These are phyloP conservation scores for Anguilla marmorata DNA, from an alignment of 2,797 vertebrate species.

Conservation along the genomic window DNA sequence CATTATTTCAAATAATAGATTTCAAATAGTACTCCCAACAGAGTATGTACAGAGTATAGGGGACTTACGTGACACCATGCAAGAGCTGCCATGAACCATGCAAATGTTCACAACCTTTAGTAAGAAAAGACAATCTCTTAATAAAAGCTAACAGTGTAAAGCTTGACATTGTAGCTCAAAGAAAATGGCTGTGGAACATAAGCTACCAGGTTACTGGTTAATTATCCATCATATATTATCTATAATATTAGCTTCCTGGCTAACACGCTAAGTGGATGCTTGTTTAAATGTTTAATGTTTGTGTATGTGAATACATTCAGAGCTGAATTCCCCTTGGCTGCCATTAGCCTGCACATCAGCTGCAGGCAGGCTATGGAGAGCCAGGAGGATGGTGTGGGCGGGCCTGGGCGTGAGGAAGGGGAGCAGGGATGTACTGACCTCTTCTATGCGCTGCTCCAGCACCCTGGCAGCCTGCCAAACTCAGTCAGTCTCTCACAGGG, in stretches of 20 bases:
- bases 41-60: neutral
- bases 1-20: neutral
- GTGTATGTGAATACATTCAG: neutral
- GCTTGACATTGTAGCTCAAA: neutral
- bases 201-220: neutral
- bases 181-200: neutral
- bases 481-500: constrained; percentile 85
- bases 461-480: constrained; percentile 82
- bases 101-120: neutral
- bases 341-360: neutral
- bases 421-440: constrained; percentile 72
- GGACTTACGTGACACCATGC: neutral
- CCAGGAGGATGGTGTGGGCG: neutral
- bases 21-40: neutral
- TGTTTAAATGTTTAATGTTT: constrained; percentile 8
- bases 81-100: neutral
- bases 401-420: neutral
- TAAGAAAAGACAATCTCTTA: neutral
- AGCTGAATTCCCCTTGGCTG: neutral
- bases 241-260: neutral
- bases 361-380: neutral
- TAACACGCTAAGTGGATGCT: neutral
- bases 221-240: neutral
- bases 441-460: constrained; percentile 86
- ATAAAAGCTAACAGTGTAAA: neutral